A percentile compares a stretch with the other conserved stretches of the same genome.
Evolutionary conservation across 2,797 vertebrate genomes (phyloP).

Genomic region (Podargus strigoides): DNA sequence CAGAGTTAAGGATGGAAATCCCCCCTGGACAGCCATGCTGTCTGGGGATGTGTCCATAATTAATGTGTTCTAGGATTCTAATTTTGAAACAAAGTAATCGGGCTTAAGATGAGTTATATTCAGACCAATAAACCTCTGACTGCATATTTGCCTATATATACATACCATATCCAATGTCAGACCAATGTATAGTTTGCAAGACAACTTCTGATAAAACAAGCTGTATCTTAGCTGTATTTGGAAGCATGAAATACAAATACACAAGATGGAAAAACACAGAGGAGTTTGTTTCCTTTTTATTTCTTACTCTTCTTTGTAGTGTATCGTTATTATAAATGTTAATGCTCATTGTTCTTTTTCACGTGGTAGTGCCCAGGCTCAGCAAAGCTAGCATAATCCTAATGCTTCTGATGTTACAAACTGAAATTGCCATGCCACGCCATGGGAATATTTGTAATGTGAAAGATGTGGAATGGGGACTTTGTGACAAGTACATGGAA

Average conservation of each 20-base stretch:
- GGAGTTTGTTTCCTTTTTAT: background rate
- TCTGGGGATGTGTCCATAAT: conserved; percentile 31
- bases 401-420: conserved; percentile 40
- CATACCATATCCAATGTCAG: background rate
- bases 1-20: conserved; percentile 15
- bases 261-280: background rate
- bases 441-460: conserved; percentile 19
- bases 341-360: conserved; percentile 17
- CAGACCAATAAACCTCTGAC: conserved; percentile 9
- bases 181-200: background rate
- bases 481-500: background rate
- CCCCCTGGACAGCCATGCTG: background rate
- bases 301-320: background rate
- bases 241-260: background rate
- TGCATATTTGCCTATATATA: conserved; percentile 28
- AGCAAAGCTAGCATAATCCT: conserved; percentile 3
- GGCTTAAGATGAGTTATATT: conserved; percentile 46
- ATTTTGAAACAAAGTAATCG: conserved; percentile 45
- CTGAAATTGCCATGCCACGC: background rate
- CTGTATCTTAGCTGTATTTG: background rate
- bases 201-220: background rate
- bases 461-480: background rate
- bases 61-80: conserved; percentile 34
- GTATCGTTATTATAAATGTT: background rate
- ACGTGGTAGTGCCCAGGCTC: background rate